Evolutionary conservation across 2,113 vertebrate genomes (phyloP).

Genomic region (Damaliscus lunatus): DNA sequence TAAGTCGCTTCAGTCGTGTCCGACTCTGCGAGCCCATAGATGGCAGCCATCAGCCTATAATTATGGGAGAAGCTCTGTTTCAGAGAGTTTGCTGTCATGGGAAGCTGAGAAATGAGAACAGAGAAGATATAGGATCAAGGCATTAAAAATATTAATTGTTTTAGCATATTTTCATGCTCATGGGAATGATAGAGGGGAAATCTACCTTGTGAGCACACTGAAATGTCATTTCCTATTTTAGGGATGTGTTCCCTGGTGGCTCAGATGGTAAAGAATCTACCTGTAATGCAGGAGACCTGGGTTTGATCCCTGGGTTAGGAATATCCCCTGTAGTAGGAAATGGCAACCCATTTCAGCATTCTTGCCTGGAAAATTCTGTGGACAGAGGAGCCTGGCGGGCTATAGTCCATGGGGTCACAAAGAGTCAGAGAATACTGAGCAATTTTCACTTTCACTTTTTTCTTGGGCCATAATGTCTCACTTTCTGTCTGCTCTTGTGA

Average conservation of each 20-base stretch:
- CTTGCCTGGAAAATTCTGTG: background rate
- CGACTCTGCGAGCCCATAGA: too few species aligned
- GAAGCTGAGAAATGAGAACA: background rate
- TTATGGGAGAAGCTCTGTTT: background rate
- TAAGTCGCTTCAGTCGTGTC: too few species aligned
- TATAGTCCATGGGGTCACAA: background rate
- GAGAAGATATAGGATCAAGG: background rate
- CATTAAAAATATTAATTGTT: background rate
- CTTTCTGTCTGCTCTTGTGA: background rate
- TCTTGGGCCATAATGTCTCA: background rate
- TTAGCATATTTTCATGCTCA: background rate
- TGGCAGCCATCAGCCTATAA: background rate
- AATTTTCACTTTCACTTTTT: background rate
- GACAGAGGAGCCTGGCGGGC: background rate
- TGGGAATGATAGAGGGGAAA: background rate
- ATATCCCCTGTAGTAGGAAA: background rate
- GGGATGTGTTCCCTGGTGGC: background rate
- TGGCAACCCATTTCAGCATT: background rate
- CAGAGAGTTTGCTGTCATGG: background rate
- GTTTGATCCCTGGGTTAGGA: background rate
- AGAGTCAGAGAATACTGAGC: background rate
- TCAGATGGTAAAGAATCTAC: background rate
- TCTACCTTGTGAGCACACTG: background rate
- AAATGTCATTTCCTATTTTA: background rate
- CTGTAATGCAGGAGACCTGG: background rate